A percentile compares a stretch with the other conserved stretches of the same genome.
phyloP scores from a whole-genome alignment of 2,113 vertebrate species.

The Micromys minutus region DNA sequence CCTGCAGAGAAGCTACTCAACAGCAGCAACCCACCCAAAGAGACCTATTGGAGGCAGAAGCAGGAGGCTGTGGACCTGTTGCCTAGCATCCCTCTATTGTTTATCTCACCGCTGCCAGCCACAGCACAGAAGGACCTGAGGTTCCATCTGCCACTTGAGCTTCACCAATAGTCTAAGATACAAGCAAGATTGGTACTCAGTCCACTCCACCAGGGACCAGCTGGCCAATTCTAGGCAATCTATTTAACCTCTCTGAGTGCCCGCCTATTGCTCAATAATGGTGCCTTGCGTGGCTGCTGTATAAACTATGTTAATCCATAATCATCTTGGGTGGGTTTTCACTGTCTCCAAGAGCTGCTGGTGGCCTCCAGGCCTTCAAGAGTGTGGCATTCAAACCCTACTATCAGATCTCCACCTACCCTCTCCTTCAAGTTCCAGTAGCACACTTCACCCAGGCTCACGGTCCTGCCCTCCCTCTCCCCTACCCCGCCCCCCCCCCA shows the following conservation, averaged over 20 bases:
- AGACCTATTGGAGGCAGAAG: not conserved
- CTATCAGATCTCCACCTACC: not conserved
- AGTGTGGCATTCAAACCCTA: not conserved
- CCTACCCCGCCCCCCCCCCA: not conserved
- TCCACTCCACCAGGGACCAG: slow-evolving; percentile 2
- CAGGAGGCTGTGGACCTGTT: not conserved
- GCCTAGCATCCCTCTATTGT: not conserved
- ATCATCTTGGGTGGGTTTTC: not conserved
- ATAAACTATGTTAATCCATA: not conserved
- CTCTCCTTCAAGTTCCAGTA: not conserved
- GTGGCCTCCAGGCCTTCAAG: not conserved
- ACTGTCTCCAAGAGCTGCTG: not conserved
- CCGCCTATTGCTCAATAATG: not conserved
- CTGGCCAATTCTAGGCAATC: not conserved
- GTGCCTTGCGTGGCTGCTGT: not conserved
- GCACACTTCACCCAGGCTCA: not conserved
- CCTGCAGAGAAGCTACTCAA: not conserved
- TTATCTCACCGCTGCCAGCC: not conserved
- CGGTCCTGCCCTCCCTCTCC: not conserved
- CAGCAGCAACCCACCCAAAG: not conserved
- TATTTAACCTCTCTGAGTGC: not conserved
- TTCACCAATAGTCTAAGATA: not conserved
- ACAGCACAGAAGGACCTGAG: not conserved
- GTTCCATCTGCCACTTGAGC: not conserved
- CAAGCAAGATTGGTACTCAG: not conserved